phyloP scores from a whole-genome alignment of 2,797 vertebrate genomes.

The Artibeus jamaicensis region DNA sequence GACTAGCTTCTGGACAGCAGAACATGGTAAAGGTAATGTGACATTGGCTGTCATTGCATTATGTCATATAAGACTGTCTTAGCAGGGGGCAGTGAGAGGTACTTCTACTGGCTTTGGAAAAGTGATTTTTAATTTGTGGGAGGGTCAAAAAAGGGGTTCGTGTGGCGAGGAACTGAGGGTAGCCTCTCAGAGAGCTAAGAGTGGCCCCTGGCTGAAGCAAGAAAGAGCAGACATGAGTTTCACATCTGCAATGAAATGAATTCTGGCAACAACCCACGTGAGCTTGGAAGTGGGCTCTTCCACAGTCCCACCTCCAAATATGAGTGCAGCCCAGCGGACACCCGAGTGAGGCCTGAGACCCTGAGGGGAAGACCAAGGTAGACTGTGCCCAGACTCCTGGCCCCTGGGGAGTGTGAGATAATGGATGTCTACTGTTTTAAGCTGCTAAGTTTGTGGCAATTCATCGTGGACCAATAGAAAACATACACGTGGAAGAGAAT shows the following conservation, averaged over 20 bases:
- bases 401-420: background rate
- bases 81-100: background rate
- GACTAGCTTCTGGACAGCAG: background rate
- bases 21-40: background rate
- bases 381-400: background rate
- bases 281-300: background rate
- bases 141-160: background rate
- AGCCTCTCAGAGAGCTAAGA: background rate
- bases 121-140: background rate
- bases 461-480: background rate
- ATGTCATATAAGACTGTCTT: background rate
- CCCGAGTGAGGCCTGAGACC: background rate
- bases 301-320: background rate
- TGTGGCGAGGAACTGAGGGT: background rate
- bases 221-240: background rate
- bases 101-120: background rate
- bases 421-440: background rate
- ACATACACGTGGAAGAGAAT: background rate
- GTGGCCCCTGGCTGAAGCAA: background rate
- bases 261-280: background rate
- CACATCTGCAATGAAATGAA: background rate
- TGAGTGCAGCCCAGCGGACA: background rate
- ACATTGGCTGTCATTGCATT: background rate
- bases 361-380: background rate
- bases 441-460: background rate